A percentile compares a stretch with the other conserved stretches of the same genome.
Evolutionary conservation across 2,888 invertebrate species (phyloP).

Genomic region (Sinopyrophorus schimmeli): DNA sequence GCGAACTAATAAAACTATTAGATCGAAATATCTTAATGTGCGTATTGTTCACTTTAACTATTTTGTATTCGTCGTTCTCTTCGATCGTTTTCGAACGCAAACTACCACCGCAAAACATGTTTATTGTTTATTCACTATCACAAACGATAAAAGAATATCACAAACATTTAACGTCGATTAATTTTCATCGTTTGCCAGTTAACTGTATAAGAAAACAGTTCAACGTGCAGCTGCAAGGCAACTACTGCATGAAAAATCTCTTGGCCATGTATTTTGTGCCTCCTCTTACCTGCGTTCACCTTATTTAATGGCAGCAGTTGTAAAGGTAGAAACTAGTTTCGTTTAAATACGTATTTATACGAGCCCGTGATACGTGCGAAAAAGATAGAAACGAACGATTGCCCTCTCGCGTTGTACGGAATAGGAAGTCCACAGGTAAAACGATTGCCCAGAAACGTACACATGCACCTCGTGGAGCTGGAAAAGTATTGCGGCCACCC

Average conservation of each 20-base stretch:
- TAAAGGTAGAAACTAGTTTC: slow-evolving; percentile 10
- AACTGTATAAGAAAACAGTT: slow-evolving; percentile 27
- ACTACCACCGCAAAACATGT: slow-evolving; percentile 52
- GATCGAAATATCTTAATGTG: slow-evolving; percentile 47
- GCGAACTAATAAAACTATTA: slow-evolving; percentile 35
- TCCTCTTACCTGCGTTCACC: slow-evolving; percentile 40
- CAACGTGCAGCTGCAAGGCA: slow-evolving; percentile 37
- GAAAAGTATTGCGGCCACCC: too few relatives aligned
- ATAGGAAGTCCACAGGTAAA: slow-evolving; percentile 31
- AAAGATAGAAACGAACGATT: slow-evolving; percentile 7
- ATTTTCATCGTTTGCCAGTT: slow-evolving; percentile 12
- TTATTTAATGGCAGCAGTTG: slow-evolving; percentile 15
- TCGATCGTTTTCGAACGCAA: slow-evolving; percentile 49
- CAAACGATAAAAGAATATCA: background rate
- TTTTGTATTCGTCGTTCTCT: slow-evolving; percentile 48
- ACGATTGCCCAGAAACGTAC: too few relatives aligned
- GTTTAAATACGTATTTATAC: background rate
- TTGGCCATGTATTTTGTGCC: slow-evolving; percentile 43
- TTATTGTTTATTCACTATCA: slow-evolving; percentile 14
- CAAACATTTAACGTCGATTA: background rate
- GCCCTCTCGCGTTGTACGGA: slow-evolving; percentile 13
- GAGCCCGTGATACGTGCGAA: background rate
- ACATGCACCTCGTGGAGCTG: too few relatives aligned
- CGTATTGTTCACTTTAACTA: slow-evolving; percentile 47
- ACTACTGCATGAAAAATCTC: slow-evolving; percentile 40